Evolutionary conservation across 2,797 vertebrate genomes (phyloP).

Genomic region (Coracias cyanogaster): DNA sequence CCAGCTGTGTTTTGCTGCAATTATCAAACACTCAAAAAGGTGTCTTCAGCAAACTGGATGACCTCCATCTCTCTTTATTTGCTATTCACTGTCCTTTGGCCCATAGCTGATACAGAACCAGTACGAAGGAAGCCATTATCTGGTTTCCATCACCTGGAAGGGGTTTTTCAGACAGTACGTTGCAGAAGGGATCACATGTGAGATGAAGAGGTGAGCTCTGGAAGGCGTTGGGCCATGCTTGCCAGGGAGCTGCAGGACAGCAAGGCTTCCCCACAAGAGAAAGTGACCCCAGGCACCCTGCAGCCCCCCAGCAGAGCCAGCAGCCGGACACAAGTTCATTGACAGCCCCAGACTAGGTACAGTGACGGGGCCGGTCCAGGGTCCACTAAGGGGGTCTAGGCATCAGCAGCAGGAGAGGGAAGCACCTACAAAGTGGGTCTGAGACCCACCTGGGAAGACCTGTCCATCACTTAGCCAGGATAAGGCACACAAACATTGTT

Average conservation of each 20-base stretch:
- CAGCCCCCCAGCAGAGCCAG: neutral
- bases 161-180: neutral
- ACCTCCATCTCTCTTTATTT: neutral
- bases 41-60: neutral
- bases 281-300: fast-evolving
- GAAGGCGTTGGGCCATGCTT: fast-evolving
- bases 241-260: neutral
- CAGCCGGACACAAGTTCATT: fast-evolving
- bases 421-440: fast-evolving
- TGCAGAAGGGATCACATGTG: fast-evolving
- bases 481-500: fast-evolving
- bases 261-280: fast-evolving
- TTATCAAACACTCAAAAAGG: neutral
- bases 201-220: neutral
- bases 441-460: neutral
- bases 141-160: neutral
- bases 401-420: neutral
- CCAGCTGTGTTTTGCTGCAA: neutral
- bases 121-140: neutral
- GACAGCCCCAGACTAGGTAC: neutral
- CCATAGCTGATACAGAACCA: neutral
- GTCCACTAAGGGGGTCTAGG: neutral
- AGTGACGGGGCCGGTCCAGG: neutral
- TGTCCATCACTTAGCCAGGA: fast-evolving
- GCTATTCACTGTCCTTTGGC: neutral